These are phyloP conservation scores for Misgurnus mizolepis DNA, from an alignment of 2,113 vertebrate species.

Conservation along the genomic window DNA sequence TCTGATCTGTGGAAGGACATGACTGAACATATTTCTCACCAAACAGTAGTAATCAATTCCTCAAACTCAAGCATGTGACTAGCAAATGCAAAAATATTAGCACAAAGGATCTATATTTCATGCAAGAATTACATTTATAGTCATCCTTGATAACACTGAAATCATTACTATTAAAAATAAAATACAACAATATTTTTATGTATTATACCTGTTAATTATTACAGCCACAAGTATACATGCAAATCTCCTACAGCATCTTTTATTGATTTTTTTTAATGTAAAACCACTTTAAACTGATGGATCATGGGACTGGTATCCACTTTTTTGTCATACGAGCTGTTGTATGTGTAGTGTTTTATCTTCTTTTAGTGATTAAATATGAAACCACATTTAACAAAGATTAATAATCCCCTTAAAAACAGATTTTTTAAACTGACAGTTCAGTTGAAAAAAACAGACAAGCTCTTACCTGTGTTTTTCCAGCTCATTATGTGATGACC, in stretches of 20 bases:
- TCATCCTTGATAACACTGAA: no score
- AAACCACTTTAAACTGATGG: no score
- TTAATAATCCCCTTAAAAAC: not conserved
- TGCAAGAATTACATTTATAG: not conserved
- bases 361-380: not conserved
- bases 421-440: not conserved
- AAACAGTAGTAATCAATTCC: constrained; percentile 54
- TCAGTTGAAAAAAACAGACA: not conserved
- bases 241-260: no score
- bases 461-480: constrained; percentile 95
- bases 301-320: no score
- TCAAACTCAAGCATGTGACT: constrained; percentile 70
- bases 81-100: constrained; percentile 44
- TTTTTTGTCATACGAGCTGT: no score
- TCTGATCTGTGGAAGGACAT: constrained; percentile 57
- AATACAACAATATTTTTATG: no score
- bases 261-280: no score
- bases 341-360: no score
- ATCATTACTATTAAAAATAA: no score
- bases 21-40: constrained; percentile 61
- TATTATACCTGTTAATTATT: no score
- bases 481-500: constrained; percentile 97
- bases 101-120: constrained; percentile 54
- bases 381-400: not conserved
- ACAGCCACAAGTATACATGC: no score